Evolutionary conservation across 35 echinoderm and acorn worm genomes (phyloP).

Genomic region (Strongylocentrotus purpuratus): DNA sequence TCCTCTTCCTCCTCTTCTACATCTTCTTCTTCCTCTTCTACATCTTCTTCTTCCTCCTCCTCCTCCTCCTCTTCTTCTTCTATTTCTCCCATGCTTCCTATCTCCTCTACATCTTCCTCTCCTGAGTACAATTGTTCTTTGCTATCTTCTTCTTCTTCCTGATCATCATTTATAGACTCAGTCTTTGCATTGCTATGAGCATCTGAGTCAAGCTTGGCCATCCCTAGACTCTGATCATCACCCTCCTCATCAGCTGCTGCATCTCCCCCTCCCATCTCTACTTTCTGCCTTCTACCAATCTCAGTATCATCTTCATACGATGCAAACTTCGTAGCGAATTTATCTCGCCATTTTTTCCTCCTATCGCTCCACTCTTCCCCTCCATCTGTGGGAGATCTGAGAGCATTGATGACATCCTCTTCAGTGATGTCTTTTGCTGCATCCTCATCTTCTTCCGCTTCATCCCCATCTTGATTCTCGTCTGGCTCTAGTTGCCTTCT

Average conservation of each 20-base stretch:
- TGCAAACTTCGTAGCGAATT: slow-evolving; percentile 65
- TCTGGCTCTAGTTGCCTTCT: not conserved
- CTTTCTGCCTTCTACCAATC: slow-evolving; percentile 33
- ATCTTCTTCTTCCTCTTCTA: slow-evolving; percentile 23
- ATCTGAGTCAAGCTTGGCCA: not conserved
- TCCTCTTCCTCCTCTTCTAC: slow-evolving; percentile 43
- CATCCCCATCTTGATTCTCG: not conserved
- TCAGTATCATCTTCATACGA: slow-evolving; percentile 72
- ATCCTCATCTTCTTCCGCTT: not conserved
- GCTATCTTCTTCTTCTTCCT: not conserved
- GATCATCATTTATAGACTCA: not conserved
- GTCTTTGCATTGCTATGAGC: no score
- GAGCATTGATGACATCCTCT: slow-evolving; percentile 40
- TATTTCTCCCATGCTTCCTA: not conserved
- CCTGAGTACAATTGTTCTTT: not conserved
- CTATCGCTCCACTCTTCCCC: slow-evolving; percentile 35
- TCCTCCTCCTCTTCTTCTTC: slow-evolving; percentile 11
- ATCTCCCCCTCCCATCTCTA: not conserved
- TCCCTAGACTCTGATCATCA: not conserved
- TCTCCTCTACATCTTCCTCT: slow-evolving; percentile 19
- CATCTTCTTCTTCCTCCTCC: not conserved
- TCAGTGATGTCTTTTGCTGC: slow-evolving; percentile 1
- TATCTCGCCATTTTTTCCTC: slow-evolving; percentile 56
- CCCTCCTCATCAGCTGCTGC: not conserved
- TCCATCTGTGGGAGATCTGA: not conserved